Evolutionary conservation across 2,113 vertebrate species (phyloP).

Genomic region (Mormyrus lacerda): DNA sequence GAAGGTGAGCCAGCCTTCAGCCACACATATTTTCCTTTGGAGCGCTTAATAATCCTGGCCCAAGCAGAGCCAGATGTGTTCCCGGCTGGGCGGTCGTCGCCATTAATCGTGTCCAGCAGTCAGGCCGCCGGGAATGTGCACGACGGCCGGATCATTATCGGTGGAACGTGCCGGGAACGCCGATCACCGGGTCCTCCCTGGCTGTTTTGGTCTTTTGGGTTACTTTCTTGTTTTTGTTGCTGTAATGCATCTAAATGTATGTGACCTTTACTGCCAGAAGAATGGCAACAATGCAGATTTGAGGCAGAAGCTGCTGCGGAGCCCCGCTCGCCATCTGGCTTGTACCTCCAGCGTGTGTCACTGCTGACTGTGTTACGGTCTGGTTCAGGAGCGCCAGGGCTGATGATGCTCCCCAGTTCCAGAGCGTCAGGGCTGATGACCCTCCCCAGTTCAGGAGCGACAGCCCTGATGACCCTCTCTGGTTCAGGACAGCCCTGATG

Average conservation of each 20-base stretch:
- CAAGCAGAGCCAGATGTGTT: conserved; percentile 80
- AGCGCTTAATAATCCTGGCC: conserved; percentile 73
- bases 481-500: too few species aligned
- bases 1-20: conserved; percentile 69
- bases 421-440: too few species aligned
- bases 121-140: conserved; percentile 72
- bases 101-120: conserved; percentile 73
- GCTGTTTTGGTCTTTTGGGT: conserved; percentile 23
- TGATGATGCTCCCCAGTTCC: too few species aligned
- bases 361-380: background rate
- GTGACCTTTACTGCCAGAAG: conserved; percentile 35
- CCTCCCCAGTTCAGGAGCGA: background rate
- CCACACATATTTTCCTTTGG: conserved; percentile 70
- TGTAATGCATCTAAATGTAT: background rate
- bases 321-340: background rate
- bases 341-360: background rate
- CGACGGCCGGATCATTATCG: conserved; percentile 67
- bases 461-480: too few species aligned
- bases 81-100: conserved; percentile 69
- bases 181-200: conserved; percentile 38
- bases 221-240: conserved; percentile 4
- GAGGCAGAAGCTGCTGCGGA: conserved; percentile 11
- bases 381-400: too few species aligned
- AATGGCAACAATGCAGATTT: conserved; percentile 18
- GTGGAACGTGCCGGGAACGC: conserved; percentile 36